A percentile compares a stretch with the other conserved stretches of the same genome.
Evolutionary conservation across 2,113 vertebrate species (phyloP).

Genomic region (Malurus melanocephalus): DNA sequence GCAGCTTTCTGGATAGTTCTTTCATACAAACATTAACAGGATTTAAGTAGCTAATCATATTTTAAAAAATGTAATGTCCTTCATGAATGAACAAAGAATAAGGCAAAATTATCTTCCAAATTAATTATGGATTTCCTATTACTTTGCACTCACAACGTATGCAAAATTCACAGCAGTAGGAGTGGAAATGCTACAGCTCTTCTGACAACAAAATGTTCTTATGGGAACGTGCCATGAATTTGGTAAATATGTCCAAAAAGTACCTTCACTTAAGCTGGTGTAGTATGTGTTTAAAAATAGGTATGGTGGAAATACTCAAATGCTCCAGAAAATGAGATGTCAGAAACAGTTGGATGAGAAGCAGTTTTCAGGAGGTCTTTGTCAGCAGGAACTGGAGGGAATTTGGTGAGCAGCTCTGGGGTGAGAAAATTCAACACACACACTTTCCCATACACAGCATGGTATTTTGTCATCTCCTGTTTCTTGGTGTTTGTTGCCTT

Average conservation of each 20-base stretch:
- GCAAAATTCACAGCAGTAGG: neutral
- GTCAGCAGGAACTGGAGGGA: neutral
- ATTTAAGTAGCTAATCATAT: neutral
- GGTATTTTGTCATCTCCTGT: neutral
- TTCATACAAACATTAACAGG: neutral
- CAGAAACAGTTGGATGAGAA: neutral
- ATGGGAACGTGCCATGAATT: neutral
- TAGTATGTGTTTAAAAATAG: neutral
- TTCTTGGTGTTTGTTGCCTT: neutral
- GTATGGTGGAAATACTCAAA: neutral
- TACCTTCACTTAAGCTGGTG: rapidly evolving
- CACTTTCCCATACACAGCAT: neutral
- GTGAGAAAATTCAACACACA: neutral
- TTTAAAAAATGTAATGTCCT: neutral
- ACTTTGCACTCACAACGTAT: neutral
- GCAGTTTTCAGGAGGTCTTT: neutral
- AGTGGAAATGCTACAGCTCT: neutral
- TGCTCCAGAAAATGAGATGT: neutral
- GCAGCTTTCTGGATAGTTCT: neutral
- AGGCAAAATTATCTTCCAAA: neutral
- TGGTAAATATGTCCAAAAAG: neutral
- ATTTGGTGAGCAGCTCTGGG: neutral
- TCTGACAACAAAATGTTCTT: neutral
- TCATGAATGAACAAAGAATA: neutral
- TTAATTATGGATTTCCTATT: neutral